These are phyloP conservation scores for Rhadina sibilatrix DNA, from an alignment of 2,113 vertebrate genomes.

Conservation along the genomic window DNA sequence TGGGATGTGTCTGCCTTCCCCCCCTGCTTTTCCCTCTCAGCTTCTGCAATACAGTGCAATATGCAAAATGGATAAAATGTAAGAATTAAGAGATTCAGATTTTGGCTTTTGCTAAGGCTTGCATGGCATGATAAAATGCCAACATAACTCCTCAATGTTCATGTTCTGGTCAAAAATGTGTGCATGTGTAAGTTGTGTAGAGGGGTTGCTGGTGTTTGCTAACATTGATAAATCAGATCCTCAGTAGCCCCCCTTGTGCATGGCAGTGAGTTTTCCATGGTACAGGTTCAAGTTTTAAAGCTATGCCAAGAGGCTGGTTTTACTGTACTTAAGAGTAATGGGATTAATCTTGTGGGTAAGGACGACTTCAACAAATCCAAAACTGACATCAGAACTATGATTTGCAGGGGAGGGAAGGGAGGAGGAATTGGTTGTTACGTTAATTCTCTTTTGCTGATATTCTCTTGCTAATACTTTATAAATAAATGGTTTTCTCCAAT, in stretches of 20 bases:
- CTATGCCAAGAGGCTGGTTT: background rate
- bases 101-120: background rate
- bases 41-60: background rate
- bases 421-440: background rate
- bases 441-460: background rate
- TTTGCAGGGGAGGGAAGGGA: background rate
- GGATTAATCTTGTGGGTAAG: background rate
- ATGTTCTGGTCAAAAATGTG: background rate
- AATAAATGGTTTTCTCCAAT: background rate
- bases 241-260: background rate
- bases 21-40: background rate
- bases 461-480: background rate
- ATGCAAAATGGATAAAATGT: background rate
- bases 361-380: background rate
- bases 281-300: background rate
- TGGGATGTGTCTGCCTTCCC: fast-evolving
- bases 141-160: fast-evolving
- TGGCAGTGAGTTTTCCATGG: background rate
- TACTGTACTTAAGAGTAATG: background rate
- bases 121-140: background rate
- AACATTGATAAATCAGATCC: background rate
- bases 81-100: background rate
- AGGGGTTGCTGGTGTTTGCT: background rate
- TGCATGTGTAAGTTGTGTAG: background rate
- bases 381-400: background rate